Evolutionary conservation across 2,888 invertebrate species (phyloP).

Genomic region (Parnassius orleans): DNA sequence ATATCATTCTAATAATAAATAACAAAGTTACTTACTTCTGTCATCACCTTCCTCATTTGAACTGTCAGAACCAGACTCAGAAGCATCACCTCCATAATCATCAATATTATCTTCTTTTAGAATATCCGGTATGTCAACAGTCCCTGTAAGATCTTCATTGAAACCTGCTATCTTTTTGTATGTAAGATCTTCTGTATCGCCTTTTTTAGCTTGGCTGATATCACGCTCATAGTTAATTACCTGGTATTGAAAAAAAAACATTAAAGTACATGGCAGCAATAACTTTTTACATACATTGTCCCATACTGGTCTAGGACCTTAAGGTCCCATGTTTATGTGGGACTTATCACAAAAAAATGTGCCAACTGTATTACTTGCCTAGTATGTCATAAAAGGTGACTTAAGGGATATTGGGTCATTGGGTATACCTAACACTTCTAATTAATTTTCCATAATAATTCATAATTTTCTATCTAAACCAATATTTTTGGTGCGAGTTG

Average conservation of each 20-base stretch:
- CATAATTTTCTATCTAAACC: no score
- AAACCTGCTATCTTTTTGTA: conserved; percentile 94
- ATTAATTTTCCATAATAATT: no score
- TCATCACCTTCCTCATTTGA: conserved; percentile 54
- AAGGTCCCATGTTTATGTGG: no score
- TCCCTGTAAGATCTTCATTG: conserved; percentile 88
- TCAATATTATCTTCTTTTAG: conserved; percentile 65
- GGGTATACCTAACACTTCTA: no score
- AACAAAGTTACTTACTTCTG: conserved; percentile 30
- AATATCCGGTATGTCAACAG: conserved; percentile 84
- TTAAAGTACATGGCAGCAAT: background rate
- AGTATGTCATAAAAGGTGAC: no score
- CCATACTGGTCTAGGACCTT: background rate
- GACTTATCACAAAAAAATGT: no score
- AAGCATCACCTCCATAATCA: conserved; percentile 48
- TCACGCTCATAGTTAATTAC: conserved; percentile 93
- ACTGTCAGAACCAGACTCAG: conserved; percentile 54
- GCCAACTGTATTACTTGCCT: no score
- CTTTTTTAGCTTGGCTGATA: conserved; percentile 88
- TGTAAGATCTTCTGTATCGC: conserved; percentile 85
- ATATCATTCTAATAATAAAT: no score
- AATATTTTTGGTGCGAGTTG: no score
- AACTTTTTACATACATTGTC: background rate
- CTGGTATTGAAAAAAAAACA: conserved; percentile 60
- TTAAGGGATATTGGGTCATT: no score